phyloP scores from a whole-genome alignment of 1,140 invertebrate genomes.

The Capitella teleta region DNA sequence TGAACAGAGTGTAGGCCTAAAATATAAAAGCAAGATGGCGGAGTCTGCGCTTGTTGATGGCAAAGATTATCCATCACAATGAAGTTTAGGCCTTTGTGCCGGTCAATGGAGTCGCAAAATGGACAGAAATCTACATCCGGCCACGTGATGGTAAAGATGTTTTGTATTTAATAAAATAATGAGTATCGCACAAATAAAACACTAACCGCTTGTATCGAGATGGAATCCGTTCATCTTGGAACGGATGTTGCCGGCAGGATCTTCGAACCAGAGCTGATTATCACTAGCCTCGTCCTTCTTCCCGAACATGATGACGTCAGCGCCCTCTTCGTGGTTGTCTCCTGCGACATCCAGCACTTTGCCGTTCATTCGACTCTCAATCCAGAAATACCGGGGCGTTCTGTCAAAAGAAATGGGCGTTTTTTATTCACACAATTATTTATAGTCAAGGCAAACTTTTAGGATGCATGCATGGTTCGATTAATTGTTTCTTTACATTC shows the following conservation, averaged over 20 bases:
- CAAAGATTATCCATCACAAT: too few species aligned
- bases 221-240: conserved; percentile 5
- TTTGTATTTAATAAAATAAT: not conserved
- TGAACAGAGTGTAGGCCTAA: too few species aligned
- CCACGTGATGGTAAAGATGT: not conserved
- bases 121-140: not conserved
- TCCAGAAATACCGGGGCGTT: not conserved
- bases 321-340: not conserved
- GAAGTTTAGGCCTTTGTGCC: not conserved
- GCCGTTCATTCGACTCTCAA: not conserved
- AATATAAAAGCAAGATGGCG: too few species aligned
- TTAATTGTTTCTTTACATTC: too few species aligned
- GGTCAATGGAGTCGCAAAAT: not conserved
- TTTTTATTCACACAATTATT: too few species aligned
- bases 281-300: not conserved
- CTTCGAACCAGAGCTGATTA: conserved; percentile 13
- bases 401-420: too few species aligned
- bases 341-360: not conserved
- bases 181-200: too few species aligned
- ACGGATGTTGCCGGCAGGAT: conserved; percentile 8
- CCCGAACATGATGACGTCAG: not conserved
- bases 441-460: too few species aligned
- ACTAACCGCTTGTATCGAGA: conserved; percentile 7
- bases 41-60: too few species aligned
- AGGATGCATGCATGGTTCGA: too few species aligned